Evolutionary conservation across 2,888 invertebrate species (phyloP).

Genomic region (Hololepta plana): DNA sequence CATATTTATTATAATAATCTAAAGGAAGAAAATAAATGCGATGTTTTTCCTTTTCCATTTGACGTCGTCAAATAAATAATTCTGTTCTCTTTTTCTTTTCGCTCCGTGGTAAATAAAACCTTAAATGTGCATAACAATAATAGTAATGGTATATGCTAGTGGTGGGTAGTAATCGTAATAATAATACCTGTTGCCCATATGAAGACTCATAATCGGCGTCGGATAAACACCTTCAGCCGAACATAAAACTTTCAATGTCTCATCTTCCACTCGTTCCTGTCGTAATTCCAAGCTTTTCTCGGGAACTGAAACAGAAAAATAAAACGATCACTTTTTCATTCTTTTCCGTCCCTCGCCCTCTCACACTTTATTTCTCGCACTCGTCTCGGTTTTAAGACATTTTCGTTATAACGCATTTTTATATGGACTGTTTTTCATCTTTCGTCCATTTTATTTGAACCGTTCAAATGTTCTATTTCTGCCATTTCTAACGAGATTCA

Average conservation of each 20-base stretch:
- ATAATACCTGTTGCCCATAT: conserved; percentile 21
- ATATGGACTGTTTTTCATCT: conserved; percentile 1
- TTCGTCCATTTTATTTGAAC: neutral
- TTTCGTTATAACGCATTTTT: conserved; percentile 2
- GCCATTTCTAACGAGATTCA: too few relatives aligned
- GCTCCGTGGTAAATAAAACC: too few relatives aligned
- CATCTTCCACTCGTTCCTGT: conserved; percentile 33
- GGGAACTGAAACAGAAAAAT: conserved; percentile 16
- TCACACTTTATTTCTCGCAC: conserved; percentile 1
- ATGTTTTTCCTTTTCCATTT: too few relatives aligned
- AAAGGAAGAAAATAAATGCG: too few relatives aligned
- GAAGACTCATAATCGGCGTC: conserved; percentile 34
- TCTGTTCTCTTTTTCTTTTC: too few relatives aligned
- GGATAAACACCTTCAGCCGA: conserved; percentile 39
- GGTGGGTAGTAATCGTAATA: conserved; percentile 4
- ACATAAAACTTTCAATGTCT: conserved; percentile 36
- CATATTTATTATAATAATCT: too few relatives aligned
- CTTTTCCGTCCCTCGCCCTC: conserved; percentile 5
- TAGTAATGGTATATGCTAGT: conserved; percentile 1
- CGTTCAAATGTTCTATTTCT: too few relatives aligned
- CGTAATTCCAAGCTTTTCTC: conserved; percentile 18
- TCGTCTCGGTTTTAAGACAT: too few relatives aligned
- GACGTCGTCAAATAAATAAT: too few relatives aligned
- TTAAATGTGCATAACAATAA: too few relatives aligned
- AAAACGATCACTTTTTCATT: too few relatives aligned